These are phyloP conservation scores for Dicentrarchus labrax DNA, from an alignment of 2,113 vertebrate genomes.

Conservation along the genomic window DNA sequence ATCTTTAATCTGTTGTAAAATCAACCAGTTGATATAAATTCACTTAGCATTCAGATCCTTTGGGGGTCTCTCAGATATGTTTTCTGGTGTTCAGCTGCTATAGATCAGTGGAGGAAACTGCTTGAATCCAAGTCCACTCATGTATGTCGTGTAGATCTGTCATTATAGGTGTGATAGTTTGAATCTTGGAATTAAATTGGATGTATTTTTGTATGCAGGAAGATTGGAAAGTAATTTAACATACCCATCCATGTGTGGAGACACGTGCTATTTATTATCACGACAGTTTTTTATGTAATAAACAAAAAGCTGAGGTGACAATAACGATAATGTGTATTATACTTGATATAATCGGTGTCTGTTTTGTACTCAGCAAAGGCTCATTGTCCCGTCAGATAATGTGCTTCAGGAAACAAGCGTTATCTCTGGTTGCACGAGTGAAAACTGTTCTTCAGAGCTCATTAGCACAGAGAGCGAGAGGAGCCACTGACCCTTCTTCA, in stretches of 20 bases:
- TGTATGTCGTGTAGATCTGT: conserved; percentile 32
- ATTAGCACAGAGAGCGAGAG: conserved; percentile 11
- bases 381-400: conserved; percentile 32
- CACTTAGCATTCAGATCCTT: conserved; percentile 28
- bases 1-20: conserved; percentile 30
- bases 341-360: conserved; percentile 29
- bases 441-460: conserved; percentile 25
- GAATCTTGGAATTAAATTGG: conserved; percentile 32
- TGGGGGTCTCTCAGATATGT: conserved; percentile 16
- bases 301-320: conserved; percentile 38
- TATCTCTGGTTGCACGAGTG: conserved; percentile 31
- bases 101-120: conserved; percentile 8
- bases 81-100: conserved; percentile 27
- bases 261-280: conserved; percentile 44
- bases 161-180: conserved; percentile 25
- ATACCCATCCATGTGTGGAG: conserved; percentile 29
- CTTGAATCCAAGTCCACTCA: conserved; percentile 14
- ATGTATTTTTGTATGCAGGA: conserved; percentile 75
- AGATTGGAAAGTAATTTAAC: conserved; percentile 21
- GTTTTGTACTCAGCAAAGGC: conserved; percentile 37
- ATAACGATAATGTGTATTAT: conserved; percentile 29
- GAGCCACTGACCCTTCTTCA: conserved; percentile 11
- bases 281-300: conserved; percentile 36
- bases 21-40: conserved; percentile 15
- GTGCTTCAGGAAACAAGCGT: conserved; percentile 31